Conservation (phyloP, 2,888 invertebrate species). For the Laothoe populi region DNA sequence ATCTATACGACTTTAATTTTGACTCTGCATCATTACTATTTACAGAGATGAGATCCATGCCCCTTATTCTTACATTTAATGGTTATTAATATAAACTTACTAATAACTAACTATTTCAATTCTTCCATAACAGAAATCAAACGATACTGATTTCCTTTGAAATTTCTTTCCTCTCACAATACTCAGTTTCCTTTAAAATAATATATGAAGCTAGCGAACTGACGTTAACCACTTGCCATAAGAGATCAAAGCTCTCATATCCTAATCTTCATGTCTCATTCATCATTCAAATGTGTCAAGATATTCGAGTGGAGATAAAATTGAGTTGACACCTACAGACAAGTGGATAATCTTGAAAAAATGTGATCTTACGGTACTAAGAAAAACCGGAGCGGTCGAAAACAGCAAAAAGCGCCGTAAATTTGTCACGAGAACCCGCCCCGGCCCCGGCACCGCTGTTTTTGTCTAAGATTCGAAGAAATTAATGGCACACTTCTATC, state of each 20-base stretch:
- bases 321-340: slow-evolving; percentile 60
- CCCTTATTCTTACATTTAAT: no score
- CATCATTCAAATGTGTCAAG: slow-evolving; percentile 20
- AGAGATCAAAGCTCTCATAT: no score
- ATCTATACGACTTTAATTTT: no score
- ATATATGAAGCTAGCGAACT: neutral
- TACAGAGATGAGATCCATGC: no score
- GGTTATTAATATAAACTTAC: no score
- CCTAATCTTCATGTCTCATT: slow-evolving; percentile 11
- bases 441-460: slow-evolving; percentile 39
- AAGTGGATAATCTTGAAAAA: slow-evolving; percentile 57
- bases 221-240: neutral
- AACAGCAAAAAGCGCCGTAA: slow-evolving; percentile 61
- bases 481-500: slow-evolving; percentile 23
- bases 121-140: no score
- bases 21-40: no score
- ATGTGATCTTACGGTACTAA: slow-evolving; percentile 54
- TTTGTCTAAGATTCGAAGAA: slow-evolving; percentile 40
- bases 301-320: slow-evolving; percentile 46
- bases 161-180: no score
- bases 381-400: slow-evolving; percentile 47
- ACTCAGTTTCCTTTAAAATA: no score
- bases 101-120: no score
- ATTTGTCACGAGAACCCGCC: slow-evolving; percentile 66
- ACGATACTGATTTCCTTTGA: no score